phyloP scores from a whole-genome alignment of 2,113 vertebrate genomes.

The Triplophysa dalaica region DNA sequence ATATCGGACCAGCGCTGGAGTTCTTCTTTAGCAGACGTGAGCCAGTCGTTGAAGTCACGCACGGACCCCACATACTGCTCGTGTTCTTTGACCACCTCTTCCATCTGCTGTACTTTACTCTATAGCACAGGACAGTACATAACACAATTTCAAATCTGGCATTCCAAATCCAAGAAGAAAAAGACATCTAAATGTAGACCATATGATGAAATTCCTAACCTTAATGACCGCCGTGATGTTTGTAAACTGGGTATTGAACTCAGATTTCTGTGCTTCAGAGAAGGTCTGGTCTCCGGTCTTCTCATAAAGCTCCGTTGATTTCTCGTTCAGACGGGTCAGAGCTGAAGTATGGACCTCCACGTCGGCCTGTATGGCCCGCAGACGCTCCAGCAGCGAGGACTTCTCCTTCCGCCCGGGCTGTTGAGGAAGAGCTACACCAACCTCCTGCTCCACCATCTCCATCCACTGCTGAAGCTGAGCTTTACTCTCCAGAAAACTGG shows the following conservation, averaged over 20 bases:
- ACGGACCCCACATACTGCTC: conserved; percentile 88
- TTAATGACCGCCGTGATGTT: conserved; percentile 88
- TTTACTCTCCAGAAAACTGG: conserved; percentile 82
- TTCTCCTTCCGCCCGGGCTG: conserved; percentile 92
- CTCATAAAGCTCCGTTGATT: conserved; percentile 81
- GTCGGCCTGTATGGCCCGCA: conserved; percentile 84
- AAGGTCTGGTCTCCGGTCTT: conserved; percentile 86
- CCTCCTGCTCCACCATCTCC: conserved; percentile 83
- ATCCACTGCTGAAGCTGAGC: conserved; percentile 91
- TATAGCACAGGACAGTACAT: conserved; percentile 56
- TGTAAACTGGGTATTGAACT: conserved; percentile 84
- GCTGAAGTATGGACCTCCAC: conserved; percentile 77
- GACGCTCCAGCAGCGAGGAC: conserved; percentile 82
- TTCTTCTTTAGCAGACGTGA: conserved; percentile 94
- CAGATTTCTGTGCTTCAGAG: conserved; percentile 77
- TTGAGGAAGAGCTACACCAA: conserved; percentile 79
- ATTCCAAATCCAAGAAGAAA: not conserved
- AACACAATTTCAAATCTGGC: not conserved
- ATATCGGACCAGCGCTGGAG: conserved; percentile 93
- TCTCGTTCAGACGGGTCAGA: conserved; percentile 76
- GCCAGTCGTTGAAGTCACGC: conserved; percentile 93
- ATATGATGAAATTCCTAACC: conserved; percentile 65
- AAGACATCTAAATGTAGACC: no score
- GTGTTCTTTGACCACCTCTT: conserved; percentile 89
- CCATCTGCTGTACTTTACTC: conserved; percentile 89